Conservation (phyloP, 2,888 invertebrate species). For the Resseliella maxima region DNA sequence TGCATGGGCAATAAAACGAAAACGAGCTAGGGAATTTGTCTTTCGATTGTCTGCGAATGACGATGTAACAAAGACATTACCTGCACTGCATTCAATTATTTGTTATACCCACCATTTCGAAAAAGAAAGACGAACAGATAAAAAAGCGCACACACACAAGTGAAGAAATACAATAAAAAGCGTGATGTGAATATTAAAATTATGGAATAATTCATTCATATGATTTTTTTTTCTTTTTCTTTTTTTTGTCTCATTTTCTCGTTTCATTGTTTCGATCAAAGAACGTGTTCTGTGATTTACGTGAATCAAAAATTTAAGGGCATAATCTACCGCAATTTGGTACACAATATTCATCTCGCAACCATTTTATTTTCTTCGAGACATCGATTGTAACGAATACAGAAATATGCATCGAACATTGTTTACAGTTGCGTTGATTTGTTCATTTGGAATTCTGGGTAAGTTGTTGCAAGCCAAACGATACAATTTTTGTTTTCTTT, state of each 20-base stretch:
- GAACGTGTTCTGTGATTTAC: conserved; percentile 48
- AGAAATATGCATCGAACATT: conserved; percentile 33
- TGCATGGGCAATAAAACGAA: conserved; percentile 9
- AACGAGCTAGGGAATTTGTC: conserved; percentile 19
- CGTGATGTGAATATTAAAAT: conserved; percentile 31
- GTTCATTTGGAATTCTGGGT: conserved; percentile 51
- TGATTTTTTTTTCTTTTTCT: neutral
- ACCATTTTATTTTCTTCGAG: neutral
- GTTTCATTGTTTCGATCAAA: neutral
- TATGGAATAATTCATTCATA: conserved; percentile 35
- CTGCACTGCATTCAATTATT: conserved; percentile 44
- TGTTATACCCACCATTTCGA: neutral
- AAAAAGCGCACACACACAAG: neutral
- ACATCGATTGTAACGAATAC: neutral
- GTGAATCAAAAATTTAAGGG: neutral
- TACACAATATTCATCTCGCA: neutral
- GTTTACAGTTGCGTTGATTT: conserved; percentile 48
- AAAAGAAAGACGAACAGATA: neutral
- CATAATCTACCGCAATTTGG: conserved; percentile 20
- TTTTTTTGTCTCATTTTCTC: neutral
- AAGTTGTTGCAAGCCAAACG: neutral
- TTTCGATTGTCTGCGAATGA: neutral
- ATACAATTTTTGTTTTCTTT: neutral
- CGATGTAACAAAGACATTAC: conserved; percentile 17
- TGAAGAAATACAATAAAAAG: conserved; percentile 29